A percentile compares a stretch with the other conserved stretches of the same genome.
These are phyloP conservation scores for Podargus strigoides DNA, from an alignment of 2,797 vertebrate genomes.

Conservation along the genomic window DNA sequence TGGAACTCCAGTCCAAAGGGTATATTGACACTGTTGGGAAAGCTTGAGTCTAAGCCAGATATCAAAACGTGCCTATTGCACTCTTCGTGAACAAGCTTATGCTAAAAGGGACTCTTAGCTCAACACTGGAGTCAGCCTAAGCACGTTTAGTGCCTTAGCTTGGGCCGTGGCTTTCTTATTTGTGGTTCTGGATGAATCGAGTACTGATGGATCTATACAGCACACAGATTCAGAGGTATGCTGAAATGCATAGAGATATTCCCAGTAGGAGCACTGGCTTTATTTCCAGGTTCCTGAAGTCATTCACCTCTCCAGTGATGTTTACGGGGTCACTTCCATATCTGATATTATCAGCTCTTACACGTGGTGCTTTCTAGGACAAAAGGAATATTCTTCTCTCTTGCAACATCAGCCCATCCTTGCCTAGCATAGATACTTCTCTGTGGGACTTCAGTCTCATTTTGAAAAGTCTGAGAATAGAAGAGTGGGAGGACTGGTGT, in stretches of 20 bases:
- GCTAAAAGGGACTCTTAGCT: not conserved
- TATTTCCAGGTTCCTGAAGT: not conserved
- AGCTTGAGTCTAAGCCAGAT: not conserved
- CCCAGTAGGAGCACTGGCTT: not conserved
- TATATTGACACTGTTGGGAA: not conserved
- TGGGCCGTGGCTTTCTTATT: not conserved
- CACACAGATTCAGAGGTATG: not conserved
- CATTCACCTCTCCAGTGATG: not conserved
- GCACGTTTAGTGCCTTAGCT: not conserved
- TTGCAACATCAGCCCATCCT: not conserved
- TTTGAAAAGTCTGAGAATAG: no score
- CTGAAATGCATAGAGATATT: not conserved
- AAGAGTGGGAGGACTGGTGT: no score
- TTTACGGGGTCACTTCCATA: not conserved
- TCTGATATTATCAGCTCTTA: not conserved
- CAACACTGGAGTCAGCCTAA: not conserved
- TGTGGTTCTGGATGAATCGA: not conserved
- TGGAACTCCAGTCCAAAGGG: not conserved
- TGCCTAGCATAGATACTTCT: not conserved
- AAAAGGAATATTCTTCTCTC: not conserved
- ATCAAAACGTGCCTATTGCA: not conserved
- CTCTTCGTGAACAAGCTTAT: not conserved
- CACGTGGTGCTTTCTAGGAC: not conserved
- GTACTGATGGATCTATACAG: not conserved
- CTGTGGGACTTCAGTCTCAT: not conserved